phyloP scores from a whole-genome alignment of 64 coral and sea anemone genomes.

The Hydrozoanthus tunicans region DNA sequence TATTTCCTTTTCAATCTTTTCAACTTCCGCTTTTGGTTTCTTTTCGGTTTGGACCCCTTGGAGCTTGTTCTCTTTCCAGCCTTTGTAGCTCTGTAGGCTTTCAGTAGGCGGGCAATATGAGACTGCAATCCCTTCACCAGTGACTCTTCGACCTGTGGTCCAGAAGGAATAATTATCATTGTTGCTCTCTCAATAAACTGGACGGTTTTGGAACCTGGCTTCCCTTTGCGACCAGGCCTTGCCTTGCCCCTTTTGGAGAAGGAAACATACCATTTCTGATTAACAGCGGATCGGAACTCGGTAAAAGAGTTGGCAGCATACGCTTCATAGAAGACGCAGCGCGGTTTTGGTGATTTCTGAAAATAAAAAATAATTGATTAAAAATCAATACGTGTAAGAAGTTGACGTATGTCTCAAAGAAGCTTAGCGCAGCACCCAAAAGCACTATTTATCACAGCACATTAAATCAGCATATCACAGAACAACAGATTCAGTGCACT shows the following conservation, averaged over 20 bases:
- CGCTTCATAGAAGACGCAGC: slow-evolving; percentile 90
- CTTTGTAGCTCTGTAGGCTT: slow-evolving; percentile 60
- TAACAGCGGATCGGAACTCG: slow-evolving; percentile 79
- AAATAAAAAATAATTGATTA: background rate
- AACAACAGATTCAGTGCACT: background rate
- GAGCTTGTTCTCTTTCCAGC: background rate
- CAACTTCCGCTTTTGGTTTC: slow-evolving; percentile 13
- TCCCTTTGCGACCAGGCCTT: slow-evolving; percentile 80
- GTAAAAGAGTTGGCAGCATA: slow-evolving; percentile 80
- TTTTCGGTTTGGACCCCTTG: slow-evolving; percentile 4
- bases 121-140: slow-evolving; percentile 68
- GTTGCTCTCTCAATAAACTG: slow-evolving; percentile 91
- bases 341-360: slow-evolving; percentile 65
- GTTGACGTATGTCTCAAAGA: too few species aligned
- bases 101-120: slow-evolving; percentile 82
- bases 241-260: slow-evolving; percentile 83
- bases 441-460: too few species aligned
- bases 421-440: too few species aligned
- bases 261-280: slow-evolving; percentile 71
- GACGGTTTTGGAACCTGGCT: slow-evolving; percentile 70
- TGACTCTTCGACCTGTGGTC: slow-evolving; percentile 77
- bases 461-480: too few species aligned
- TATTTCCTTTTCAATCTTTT: slow-evolving; percentile 14
- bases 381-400: too few species aligned
- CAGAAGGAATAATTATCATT: slow-evolving; percentile 76